Evolutionary conservation across 2,888 invertebrate species (phyloP).

Genomic region (Mesopsocus fuscifrons): DNA sequence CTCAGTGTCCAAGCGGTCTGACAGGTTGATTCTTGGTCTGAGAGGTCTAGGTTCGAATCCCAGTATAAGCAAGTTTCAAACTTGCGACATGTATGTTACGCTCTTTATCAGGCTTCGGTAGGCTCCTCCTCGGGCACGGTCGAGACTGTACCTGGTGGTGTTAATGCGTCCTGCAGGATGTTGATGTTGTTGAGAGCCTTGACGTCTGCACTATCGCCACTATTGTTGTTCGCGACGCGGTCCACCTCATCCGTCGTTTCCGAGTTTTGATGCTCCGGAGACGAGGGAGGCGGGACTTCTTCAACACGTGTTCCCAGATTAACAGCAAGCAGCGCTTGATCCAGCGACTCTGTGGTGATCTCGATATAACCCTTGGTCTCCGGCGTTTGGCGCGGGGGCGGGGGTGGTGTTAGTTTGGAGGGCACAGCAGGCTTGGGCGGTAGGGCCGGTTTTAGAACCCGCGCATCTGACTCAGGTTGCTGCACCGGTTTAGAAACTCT

Average conservation of each 20-base stretch:
- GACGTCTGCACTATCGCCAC: neutral
- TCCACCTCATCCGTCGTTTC: neutral
- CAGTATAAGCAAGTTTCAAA: too few relatives aligned
- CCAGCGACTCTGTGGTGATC: slow-evolving; percentile 6
- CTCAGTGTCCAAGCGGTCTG: too few relatives aligned
- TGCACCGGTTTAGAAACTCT: neutral
- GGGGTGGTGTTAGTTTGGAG: slow-evolving; percentile 25
- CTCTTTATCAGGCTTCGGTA: too few relatives aligned
- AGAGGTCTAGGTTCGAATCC: too few relatives aligned
- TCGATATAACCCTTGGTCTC: slow-evolving; percentile 5
- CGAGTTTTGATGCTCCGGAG: neutral
- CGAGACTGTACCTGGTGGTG: too few relatives aligned
- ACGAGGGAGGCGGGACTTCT: neutral
- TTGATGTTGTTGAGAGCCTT: slow-evolving; percentile 6
- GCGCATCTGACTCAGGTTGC: too few relatives aligned
- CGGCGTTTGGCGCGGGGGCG: slow-evolving; percentile 30
- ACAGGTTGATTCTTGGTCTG: too few relatives aligned
- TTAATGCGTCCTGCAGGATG: neutral
- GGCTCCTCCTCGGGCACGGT: too few relatives aligned
- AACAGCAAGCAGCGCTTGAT: slow-evolving; percentile 1
- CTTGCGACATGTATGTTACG: too few relatives aligned
- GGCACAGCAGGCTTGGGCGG: slow-evolving; percentile 63
- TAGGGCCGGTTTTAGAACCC: slow-evolving; percentile 51
- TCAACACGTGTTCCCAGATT: neutral
- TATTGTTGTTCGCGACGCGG: neutral